Percentiles rank a stretch among this genome's conserved stretches.
Conservation (phyloP, 2,888 invertebrate species). For the Aspidiotus destructor region DNA sequence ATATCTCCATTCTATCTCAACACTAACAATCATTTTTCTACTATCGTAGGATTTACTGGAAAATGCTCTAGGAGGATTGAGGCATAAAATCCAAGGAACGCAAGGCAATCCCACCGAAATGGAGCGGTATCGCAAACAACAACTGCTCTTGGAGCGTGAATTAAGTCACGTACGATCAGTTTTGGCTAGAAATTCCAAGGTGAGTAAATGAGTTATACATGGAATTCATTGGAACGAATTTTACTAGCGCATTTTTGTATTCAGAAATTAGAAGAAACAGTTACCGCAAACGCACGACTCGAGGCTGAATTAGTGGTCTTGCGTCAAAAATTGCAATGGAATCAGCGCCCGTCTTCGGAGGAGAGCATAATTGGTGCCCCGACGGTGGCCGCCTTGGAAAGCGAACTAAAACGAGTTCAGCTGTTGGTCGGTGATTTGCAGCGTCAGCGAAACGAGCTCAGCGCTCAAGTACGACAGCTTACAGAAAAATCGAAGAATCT, state of each 20-base stretch:
- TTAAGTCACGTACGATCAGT: constrained; percentile 72
- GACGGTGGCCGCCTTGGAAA: constrained; percentile 40
- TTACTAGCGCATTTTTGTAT: constrained; percentile 36
- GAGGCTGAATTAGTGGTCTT: constrained; percentile 78
- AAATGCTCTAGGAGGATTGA: constrained; percentile 54
- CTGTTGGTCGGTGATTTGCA: constrained; percentile 75
- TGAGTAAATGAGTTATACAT: constrained; percentile 43
- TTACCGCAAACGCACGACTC: constrained; percentile 76
- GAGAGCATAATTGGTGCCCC: constrained; percentile 36
- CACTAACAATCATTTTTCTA: neutral
- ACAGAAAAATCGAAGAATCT: constrained; percentile 69
- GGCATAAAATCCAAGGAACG: constrained; percentile 56
- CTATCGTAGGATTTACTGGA: constrained; percentile 54
- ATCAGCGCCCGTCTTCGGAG: constrained; percentile 52
- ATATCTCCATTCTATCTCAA: no score
- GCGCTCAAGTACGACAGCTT: constrained; percentile 72
- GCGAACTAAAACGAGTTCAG: constrained; percentile 72
- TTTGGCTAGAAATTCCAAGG: constrained; percentile 84
- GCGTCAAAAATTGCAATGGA: constrained; percentile 69
- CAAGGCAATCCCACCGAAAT: constrained; percentile 52
- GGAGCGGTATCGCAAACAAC: constrained; percentile 60
- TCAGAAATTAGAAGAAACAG: constrained; percentile 81
- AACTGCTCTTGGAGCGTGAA: constrained; percentile 63
- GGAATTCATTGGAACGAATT: neutral
- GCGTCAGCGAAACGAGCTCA: constrained; percentile 73